These are phyloP conservation scores for Lutjanus campechanus DNA, from an alignment of 2,797 vertebrate genomes.

Conservation along the genomic window DNA sequence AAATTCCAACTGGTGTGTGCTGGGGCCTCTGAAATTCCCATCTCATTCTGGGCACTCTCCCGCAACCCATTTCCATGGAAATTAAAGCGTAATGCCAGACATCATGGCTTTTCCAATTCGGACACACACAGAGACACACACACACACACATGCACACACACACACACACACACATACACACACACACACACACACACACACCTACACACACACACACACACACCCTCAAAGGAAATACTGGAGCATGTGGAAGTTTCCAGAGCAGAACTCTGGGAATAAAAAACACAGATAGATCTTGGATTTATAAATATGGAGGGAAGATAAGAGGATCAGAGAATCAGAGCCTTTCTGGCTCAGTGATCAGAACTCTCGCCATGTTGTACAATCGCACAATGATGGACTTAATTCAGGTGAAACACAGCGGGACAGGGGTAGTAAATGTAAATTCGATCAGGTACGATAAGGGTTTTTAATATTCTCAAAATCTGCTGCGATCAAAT, in stretches of 20 bases:
- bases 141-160: slow-evolving; percentile 8
- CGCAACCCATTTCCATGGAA: slow-evolving; percentile 76
- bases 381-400: slow-evolving; percentile 46
- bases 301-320: slow-evolving; percentile 61
- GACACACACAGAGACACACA: slow-evolving; percentile 36
- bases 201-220: slow-evolving; percentile 8
- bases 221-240: slow-evolving; percentile 25
- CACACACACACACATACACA: slow-evolving; percentile 31
- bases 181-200: slow-evolving; percentile 33
- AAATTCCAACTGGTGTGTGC: slow-evolving; percentile 63
- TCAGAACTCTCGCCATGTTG: slow-evolving; percentile 46
- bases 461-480: slow-evolving; percentile 28
- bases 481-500: slow-evolving; percentile 32
- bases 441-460: slow-evolving; percentile 44
- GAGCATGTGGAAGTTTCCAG: slow-evolving; percentile 60
- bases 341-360: slow-evolving; percentile 52
- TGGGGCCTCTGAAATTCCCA: slow-evolving; percentile 57
- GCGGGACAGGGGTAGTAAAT: slow-evolving; percentile 16
- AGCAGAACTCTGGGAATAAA: slow-evolving; percentile 58
- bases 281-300: slow-evolving; percentile 52
- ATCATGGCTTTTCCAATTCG: slow-evolving; percentile 49
- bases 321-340: slow-evolving; percentile 66
- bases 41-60: slow-evolving; percentile 60
- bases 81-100: slow-evolving; percentile 69
- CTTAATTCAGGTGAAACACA: slow-evolving; percentile 52